These are phyloP conservation scores for Venusia cambrica DNA, from an alignment of 2,888 invertebrate species.

Conservation along the genomic window DNA sequence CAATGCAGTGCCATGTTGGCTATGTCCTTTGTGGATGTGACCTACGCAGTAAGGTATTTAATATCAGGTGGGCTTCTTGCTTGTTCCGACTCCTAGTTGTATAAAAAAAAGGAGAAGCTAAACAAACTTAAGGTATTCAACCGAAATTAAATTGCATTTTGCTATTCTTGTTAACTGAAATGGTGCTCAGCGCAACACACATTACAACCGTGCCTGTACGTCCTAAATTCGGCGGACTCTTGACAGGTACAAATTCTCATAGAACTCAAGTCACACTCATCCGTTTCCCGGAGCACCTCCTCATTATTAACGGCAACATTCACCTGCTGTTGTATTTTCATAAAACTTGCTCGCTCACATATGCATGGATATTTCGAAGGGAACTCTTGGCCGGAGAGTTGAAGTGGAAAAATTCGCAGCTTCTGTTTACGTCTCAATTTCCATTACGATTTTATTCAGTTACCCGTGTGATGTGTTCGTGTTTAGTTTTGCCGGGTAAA, in stretches of 20 bases:
- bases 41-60: no score
- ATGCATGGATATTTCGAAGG: slow-evolving; percentile 23
- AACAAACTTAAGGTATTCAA: no score
- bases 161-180: no score
- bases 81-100: no score
- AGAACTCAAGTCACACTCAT: slow-evolving; percentile 27
- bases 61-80: no score
- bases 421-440: slow-evolving; percentile 7
- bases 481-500: no score
- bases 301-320: slow-evolving; percentile 31
- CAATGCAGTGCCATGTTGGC: no score
- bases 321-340: slow-evolving; percentile 26
- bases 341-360: slow-evolving; percentile 24
- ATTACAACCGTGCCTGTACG: slow-evolving; percentile 14
- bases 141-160: no score
- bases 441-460: slow-evolving; percentile 5
- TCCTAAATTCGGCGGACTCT: slow-evolving; percentile 16
- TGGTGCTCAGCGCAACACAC: neutral
- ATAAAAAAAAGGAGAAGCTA: no score
- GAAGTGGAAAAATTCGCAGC: slow-evolving; percentile 7
- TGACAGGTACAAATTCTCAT: slow-evolving; percentile 14
- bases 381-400: slow-evolving; percentile 3
- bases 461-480: slow-evolving; percentile 11
- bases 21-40: no score
- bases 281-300: slow-evolving; percentile 20